These are phyloP conservation scores for Xenotilapia leptura DNA, from an alignment of 2,113 vertebrate genomes.

Conservation along the genomic window DNA sequence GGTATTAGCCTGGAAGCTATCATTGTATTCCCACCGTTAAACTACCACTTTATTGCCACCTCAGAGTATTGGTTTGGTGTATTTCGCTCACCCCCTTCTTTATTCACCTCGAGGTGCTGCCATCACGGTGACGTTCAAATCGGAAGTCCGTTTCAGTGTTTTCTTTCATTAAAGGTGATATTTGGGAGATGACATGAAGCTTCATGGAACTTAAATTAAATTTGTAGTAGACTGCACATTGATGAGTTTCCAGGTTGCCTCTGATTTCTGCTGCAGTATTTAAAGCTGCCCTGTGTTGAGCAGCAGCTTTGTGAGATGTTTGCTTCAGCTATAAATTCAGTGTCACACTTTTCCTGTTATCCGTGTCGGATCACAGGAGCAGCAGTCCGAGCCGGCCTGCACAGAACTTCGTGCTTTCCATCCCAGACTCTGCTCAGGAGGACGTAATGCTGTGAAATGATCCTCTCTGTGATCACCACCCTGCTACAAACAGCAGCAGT, in stretches of 20 bases:
- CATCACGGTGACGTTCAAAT: rapidly evolving
- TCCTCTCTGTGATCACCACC: not conserved
- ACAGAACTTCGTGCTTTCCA: not conserved
- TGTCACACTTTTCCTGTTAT: not conserved
- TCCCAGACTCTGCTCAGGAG: not conserved
- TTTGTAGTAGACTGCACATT: rapidly evolving
- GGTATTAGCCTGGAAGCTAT: not conserved
- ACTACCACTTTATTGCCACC: rapidly evolving
- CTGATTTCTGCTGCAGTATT: not conserved
- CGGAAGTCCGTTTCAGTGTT: not conserved
- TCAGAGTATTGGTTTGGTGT: not conserved
- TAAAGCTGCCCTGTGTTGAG: not conserved
- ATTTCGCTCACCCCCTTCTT: not conserved
- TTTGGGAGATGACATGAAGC: not conserved
- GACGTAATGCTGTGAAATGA: rapidly evolving
- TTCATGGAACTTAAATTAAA: not conserved
- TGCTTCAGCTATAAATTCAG: not conserved
- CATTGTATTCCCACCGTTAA: not conserved
- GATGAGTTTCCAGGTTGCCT: not conserved
- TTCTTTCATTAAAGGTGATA: not conserved
- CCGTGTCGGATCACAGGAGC: not conserved
- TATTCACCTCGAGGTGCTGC: not conserved
- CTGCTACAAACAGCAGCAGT: not conserved
- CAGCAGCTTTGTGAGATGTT: not conserved
- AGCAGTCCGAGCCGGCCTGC: rapidly evolving